A percentile compares a stretch with the other conserved stretches of the same genome.
Conservation (phyloP, 2,113 vertebrate species). For the Etia nguti region DNA sequence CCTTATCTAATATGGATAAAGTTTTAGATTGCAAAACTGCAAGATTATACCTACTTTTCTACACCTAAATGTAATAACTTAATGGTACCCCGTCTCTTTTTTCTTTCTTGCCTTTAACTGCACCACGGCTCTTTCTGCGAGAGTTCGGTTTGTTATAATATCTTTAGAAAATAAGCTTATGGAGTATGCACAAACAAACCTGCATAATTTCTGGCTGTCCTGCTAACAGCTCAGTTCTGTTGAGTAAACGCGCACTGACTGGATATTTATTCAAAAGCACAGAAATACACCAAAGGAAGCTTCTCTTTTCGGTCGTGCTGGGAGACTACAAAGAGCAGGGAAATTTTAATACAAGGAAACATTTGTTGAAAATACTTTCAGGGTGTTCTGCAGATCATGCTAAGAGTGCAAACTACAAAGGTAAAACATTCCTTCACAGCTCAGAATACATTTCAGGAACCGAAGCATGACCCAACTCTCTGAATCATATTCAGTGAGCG, state of each 20-base stretch:
- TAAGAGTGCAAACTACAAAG: neutral
- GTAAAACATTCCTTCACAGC: neutral
- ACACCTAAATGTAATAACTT: neutral
- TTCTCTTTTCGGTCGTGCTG: neutral
- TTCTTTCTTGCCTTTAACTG: neutral
- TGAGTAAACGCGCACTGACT: neutral
- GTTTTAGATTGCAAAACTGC: neutral
- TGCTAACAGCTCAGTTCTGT: neutral
- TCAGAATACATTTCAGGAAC: neutral
- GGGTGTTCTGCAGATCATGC: neutral
- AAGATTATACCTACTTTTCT: neutral
- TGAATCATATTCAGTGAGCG: neutral
- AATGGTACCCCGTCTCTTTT: neutral
- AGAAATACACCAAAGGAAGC: neutral
- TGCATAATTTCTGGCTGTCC: neutral
- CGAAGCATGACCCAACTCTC: neutral
- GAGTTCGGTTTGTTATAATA: neutral
- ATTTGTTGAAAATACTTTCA: neutral
- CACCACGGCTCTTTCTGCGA: neutral
- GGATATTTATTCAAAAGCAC: slow-evolving; percentile 12
- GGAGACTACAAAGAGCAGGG: neutral
- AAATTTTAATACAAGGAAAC: neutral
- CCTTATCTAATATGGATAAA: slow-evolving; percentile 15
- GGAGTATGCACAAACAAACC: neutral
- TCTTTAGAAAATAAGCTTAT: neutral